Evolutionary conservation across 1,140 invertebrate genomes (phyloP).

Genomic region (Lepidurus couesii): DNA sequence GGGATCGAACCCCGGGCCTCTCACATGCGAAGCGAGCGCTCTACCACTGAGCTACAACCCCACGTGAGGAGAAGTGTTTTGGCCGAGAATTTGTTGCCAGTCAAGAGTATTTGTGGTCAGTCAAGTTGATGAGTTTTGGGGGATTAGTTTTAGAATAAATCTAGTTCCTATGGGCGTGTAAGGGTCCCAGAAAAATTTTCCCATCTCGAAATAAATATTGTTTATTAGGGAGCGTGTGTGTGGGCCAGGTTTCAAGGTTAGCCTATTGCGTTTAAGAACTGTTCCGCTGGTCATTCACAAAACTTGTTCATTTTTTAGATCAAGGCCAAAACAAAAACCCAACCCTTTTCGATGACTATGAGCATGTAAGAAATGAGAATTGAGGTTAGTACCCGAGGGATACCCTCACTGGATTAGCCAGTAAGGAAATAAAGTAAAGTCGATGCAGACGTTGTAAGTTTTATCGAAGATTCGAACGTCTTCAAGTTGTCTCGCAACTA

Average conservation of each 20-base stretch:
- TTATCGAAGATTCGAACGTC: not conserved
- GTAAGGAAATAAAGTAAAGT: not conserved
- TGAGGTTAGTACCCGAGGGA: not conserved
- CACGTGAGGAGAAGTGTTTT: conserved; percentile 35
- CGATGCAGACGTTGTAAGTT: not conserved
- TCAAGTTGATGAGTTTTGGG: no score
- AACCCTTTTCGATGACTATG: not conserved
- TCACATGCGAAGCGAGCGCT: conserved; percentile 91
- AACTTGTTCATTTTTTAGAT: conserved; percentile 20
- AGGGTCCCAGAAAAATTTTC: not conserved
- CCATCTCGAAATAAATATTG: not conserved
- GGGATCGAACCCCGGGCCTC: conserved; percentile 84
- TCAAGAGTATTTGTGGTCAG: no score
- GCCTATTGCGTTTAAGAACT: not conserved
- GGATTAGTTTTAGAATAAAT: not conserved
- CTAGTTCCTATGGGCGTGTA: not conserved
- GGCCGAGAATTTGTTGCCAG: no score
- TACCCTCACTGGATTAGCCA: not conserved
- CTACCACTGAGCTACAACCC: conserved; percentile 78
- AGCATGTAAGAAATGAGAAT: not conserved
- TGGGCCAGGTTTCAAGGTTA: not conserved
- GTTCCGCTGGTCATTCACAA: conserved; percentile 8
- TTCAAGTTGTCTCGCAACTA: not conserved
- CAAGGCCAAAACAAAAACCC: conserved; percentile 13
- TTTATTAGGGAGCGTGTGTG: not conserved